Percentiles rank a stretch among this genome's conserved stretches.
Conservation (phyloP, 2,888 invertebrate genomes). For the Syrista parreyssii region DNA sequence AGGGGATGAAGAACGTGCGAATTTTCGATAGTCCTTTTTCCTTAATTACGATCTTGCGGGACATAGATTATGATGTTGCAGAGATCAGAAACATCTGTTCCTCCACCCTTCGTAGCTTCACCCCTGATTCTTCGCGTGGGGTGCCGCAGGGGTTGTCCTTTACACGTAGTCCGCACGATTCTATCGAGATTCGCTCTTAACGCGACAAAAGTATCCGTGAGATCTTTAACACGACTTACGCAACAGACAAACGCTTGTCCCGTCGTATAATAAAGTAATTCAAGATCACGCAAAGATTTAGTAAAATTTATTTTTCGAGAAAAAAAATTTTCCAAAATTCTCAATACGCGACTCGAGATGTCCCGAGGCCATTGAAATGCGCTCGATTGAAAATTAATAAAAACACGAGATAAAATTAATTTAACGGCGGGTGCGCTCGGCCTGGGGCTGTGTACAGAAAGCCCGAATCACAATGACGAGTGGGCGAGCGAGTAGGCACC, state of each 20-base stretch:
- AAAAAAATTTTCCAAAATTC: not conserved
- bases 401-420: constrained; percentile 66
- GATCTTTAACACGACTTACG: not conserved
- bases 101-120: constrained; percentile 47
- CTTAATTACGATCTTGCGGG: constrained; percentile 65
- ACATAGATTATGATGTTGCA: constrained; percentile 65
- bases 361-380: constrained; percentile 18
- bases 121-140: constrained; percentile 49
- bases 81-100: constrained; percentile 65
- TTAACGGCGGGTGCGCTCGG: constrained; percentile 59
- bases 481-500: constrained; percentile 51
- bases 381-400: constrained; percentile 56
- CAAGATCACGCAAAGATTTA: too few relatives aligned
- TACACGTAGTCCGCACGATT: not conserved
- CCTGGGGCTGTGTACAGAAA: constrained; percentile 60
- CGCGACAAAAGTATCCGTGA: not conserved
- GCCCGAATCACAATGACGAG: constrained; percentile 64
- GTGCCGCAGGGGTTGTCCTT: constrained; percentile 56
- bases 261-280: too few relatives aligned
- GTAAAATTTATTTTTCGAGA: too few relatives aligned
- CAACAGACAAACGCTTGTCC: too few relatives aligned
- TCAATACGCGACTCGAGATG: constrained; percentile 7
- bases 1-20: not conserved
- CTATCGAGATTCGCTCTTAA: not conserved
- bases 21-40: constrained; percentile 42